Conservation (phyloP, 2,888 invertebrate species). For the Aphrophora alni region DNA sequence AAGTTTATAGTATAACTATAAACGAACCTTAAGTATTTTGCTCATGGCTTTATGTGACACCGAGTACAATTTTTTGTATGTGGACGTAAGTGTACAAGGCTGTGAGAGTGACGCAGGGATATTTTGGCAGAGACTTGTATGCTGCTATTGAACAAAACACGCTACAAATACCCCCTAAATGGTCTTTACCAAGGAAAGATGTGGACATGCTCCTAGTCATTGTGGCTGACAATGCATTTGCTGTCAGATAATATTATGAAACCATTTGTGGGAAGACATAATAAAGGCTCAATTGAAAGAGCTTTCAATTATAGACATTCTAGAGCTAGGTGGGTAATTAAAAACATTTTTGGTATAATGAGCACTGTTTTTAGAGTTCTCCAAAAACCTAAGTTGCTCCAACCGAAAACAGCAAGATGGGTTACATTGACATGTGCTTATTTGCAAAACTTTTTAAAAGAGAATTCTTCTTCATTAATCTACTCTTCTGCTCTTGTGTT, state of each 20-base stretch:
- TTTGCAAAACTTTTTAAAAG: conserved; percentile 24
- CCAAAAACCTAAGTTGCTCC: conserved; percentile 23
- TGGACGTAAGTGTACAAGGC: background rate
- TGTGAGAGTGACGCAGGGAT: background rate
- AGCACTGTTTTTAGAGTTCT: conserved; percentile 4
- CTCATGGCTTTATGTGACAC: background rate
- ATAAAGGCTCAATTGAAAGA: background rate
- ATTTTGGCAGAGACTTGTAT: background rate
- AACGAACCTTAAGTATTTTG: background rate
- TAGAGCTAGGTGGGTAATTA: conserved; percentile 26
- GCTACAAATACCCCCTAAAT: background rate
- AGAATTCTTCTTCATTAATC: background rate
- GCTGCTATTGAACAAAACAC: background rate
- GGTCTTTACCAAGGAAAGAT: background rate
- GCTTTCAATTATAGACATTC: conserved; percentile 32
- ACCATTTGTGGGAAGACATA: background rate
- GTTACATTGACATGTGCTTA: conserved; percentile 10
- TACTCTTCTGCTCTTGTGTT: conserved; percentile 2
- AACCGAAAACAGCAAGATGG: background rate
- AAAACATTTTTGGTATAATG: too few relatives aligned
- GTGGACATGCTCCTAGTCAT: background rate
- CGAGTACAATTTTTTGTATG: too few relatives aligned
- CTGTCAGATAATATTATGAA: background rate
- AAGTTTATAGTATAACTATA: background rate
- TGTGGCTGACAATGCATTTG: too few relatives aligned